Base-by-base conservation (phyloP, 2,113 vertebrate species). In the Leptodactylus fuscus region DNA sequence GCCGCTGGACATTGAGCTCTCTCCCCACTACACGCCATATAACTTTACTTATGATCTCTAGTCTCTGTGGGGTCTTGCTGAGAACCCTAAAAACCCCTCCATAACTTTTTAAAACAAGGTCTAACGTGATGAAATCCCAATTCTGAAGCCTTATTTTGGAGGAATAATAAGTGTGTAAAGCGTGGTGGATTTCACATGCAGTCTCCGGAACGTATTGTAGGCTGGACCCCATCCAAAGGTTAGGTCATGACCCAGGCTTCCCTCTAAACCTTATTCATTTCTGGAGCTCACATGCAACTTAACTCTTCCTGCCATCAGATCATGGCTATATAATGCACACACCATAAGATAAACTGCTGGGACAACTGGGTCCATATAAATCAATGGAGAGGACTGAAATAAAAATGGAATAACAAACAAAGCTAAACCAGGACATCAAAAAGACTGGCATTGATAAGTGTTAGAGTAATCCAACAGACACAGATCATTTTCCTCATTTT, bases 41-140 rank as follows among this genome's bases (percentile, higher is more conserved):
- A 89, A 94, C 87, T 92, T 91, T 89, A 93, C 88, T 90, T 94
- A 90, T 91, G 92, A 93, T 93, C 92, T 87, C 87, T 90, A 90
- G 90, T 89, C 92, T 94, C 92, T n/a, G n/a, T n/a, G n/a, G n/a
- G n/a, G n/a, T n/a, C n/a, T n/a, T n/a, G n/a, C n/a, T n/a, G n/a
- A n/a, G n/a, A n/a, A n/a, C n/a, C n/a, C 86, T 91, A 88, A 89
- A 92, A 92, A 8, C 11, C 34, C 76, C 51, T 11, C 76, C 94
- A 87, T 87, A 89, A 90, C 91, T 89, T 94, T 93, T 92, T 88
- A 92, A 91, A 93, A 91, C 87, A 90, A 92, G 13, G 93, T 88
- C 93, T 91, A 89, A 90, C 92, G 83, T 90, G 91, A 92, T 90
- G 89, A 90, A 90, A 91, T 92, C 91, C 82, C 89, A 87, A 87